Conservation (phyloP, 2,113 vertebrate genomes). For the Epinephelus lanceolatus region DNA sequence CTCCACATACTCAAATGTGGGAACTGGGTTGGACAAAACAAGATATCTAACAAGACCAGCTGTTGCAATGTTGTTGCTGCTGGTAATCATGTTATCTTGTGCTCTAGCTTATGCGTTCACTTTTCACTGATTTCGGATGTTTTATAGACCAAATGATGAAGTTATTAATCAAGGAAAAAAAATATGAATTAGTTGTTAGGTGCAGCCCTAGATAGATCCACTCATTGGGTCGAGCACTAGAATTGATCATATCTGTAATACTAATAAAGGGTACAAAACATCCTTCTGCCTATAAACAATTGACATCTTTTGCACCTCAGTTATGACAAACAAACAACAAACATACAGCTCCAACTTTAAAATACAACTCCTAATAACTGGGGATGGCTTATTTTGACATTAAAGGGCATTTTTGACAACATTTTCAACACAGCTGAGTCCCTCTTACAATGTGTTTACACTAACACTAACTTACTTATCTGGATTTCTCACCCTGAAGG, state of each 20-base stretch:
- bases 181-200: not conserved
- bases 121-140: not conserved
- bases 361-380: not conserved
- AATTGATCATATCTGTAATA: not conserved
- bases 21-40: not conserved
- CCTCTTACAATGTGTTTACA: not conserved
- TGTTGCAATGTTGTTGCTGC: too few relatives aligned
- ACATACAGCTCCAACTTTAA: not conserved
- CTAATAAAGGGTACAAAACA: too few relatives aligned
- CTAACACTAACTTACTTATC: conserved; percentile 90
- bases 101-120: not conserved
- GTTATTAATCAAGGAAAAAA: too few relatives aligned
- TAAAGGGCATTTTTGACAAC: not conserved
- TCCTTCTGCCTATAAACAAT: too few relatives aligned
- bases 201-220: not conserved
- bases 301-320: not conserved
- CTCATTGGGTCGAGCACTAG: not conserved
- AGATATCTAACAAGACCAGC: not conserved
- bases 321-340: not conserved
- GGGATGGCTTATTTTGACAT: not conserved
- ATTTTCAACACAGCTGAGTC: not conserved
- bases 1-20: not conserved
- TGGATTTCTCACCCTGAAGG: conserved; percentile 97
- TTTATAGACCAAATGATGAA: not conserved
- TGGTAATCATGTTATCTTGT: not conserved